Base-by-base conservation (phyloP, 2,113 vertebrate species). In the Ctenodactylus gundi region DNA sequence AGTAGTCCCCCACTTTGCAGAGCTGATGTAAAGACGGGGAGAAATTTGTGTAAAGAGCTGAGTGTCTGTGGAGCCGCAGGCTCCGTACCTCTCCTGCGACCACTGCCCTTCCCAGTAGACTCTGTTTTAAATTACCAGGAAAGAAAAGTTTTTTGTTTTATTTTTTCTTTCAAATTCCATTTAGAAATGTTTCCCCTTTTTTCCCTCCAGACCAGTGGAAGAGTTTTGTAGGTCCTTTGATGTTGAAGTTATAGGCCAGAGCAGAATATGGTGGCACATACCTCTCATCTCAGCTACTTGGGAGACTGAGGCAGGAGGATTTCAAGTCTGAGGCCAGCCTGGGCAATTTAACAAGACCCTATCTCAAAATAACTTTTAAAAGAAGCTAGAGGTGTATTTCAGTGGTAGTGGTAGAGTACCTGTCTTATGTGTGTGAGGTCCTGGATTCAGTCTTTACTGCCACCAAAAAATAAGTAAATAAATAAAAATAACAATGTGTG, bases 61-160 rank as follows among this genome's bases (percentile, higher is more conserved):
- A 60, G 39, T 8, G 39, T 46, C 7, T 6, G 62, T 58, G 3
- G n/a, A 3, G 27, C n/a, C 21, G 34, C 3, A 10, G 70, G 10
- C 23, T 1, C 9, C 2, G 4, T 11, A 4, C 15, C 2, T 14
- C 7, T 46, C 31, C 70, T 20, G 9, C 51, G 62, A 3, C 7
- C 11, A 12, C 82, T 1, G 1, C 34, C 53, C 34, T 55, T 12
- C 53, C 34, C 67, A 4, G 31, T 39, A 55, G 3, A 0, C 21
- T 77, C n/a, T 98, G 98, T 98, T 99, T 99, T 99, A 98, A 99
- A 98, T 98, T 99, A 98, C 97, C 98, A 98, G 98, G 98, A 98
- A 99, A 98, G 98, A 98, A 60, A 87, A 67, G 11, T 17, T 60
- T 29, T 6, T 81, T 81, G 36, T 7, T 57, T 68, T 25, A 11